phyloP scores from a whole-genome alignment of 2,797 vertebrate species.

The Streptopelia turtur region DNA sequence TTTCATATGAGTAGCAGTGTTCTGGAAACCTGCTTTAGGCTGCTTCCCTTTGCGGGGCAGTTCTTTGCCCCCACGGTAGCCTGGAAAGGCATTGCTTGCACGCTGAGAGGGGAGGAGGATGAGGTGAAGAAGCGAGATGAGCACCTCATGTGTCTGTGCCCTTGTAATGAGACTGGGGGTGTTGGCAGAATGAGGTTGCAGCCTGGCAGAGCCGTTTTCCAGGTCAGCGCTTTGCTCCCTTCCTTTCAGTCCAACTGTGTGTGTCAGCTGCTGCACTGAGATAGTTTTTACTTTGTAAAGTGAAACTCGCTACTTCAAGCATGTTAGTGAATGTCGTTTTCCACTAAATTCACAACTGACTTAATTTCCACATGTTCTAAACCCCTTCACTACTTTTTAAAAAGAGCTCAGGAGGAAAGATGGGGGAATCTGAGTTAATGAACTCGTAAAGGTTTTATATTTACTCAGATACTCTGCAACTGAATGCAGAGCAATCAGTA shows the following conservation, averaged over 20 bases:
- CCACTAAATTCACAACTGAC: neutral
- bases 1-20: neutral
- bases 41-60: neutral
- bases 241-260: neutral
- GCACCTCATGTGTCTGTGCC: neutral
- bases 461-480: neutral
- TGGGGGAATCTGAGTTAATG: neutral
- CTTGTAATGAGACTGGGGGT: neutral
- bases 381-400: neutral
- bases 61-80: neutral
- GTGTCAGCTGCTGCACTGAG: neutral
- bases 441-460: neutral
- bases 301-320: neutral
- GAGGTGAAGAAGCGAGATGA: neutral
- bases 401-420: neutral
- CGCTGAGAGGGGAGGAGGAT: neutral
- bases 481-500: neutral
- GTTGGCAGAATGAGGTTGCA: constrained; percentile 63
- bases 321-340: neutral
- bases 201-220: neutral
- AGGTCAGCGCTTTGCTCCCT: neutral
- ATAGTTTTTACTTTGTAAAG: neutral
- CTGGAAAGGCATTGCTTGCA: neutral
- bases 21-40: neutral
- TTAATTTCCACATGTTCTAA: neutral